Evolutionary conservation across 2,113 vertebrate genomes (phyloP).

Genomic region (Etheostoma cragini): DNA sequence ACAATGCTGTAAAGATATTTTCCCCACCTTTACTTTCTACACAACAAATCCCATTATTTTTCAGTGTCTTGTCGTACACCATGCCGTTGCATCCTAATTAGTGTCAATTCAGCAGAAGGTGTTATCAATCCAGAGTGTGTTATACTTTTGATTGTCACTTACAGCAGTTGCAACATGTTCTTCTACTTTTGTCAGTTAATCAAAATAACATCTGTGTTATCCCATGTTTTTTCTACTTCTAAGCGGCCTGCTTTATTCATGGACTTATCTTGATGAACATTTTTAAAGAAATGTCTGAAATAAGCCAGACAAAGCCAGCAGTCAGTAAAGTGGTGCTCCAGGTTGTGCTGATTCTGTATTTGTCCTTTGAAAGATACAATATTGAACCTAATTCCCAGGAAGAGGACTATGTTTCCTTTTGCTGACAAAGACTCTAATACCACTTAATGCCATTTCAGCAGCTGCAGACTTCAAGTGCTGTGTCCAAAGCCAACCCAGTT

Average conservation of each 20-base stretch:
- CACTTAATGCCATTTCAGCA: slow-evolving; percentile 72
- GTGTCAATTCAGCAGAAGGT: neutral
- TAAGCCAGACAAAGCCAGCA: slow-evolving; percentile 11
- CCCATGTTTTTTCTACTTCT: neutral
- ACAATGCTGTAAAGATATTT: too few relatives aligned
- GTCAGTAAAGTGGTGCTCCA: slow-evolving; percentile 15
- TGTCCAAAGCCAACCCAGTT: slow-evolving; percentile 70
- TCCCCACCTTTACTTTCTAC: neutral
- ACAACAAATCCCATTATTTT: neutral
- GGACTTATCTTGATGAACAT: neutral
- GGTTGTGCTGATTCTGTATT: slow-evolving; percentile 56
- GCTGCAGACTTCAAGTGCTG: slow-evolving; percentile 47
- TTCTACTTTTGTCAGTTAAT: neutral
- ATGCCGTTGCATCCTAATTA: neutral
- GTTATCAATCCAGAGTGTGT: neutral
- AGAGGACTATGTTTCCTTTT: slow-evolving; percentile 56
- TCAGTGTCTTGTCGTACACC: neutral
- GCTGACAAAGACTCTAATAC: slow-evolving; percentile 66
- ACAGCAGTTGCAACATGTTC: neutral
- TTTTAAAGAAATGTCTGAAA: slow-evolving; percentile 18
- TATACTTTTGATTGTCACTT: neutral
- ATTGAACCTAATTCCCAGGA: slow-evolving; percentile 61
- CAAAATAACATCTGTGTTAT: neutral
- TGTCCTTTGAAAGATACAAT: slow-evolving; percentile 59
- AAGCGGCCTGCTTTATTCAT: neutral